Conservation (phyloP, 2,888 invertebrate genomes). For the Limnephilus auricula region DNA sequence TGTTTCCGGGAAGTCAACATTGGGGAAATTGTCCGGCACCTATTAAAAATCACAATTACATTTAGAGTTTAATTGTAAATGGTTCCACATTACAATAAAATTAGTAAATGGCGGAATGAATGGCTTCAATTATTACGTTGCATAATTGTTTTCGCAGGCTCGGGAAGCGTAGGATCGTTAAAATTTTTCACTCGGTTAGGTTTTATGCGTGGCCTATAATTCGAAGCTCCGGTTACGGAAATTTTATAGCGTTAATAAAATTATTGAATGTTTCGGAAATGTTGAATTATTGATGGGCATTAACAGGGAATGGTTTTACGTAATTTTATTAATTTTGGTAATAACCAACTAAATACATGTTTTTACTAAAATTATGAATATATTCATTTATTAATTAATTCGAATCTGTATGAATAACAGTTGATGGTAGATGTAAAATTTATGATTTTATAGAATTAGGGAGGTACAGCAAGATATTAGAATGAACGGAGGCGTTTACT, state of each 20-base stretch:
- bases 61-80: neutral
- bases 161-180: constrained; percentile 2
- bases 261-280: constrained; percentile 2
- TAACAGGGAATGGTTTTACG: neutral
- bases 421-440: neutral
- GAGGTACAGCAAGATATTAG: neutral
- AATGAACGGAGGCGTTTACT: neutral
- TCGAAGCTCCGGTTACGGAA: neutral
- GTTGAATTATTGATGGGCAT: neutral
- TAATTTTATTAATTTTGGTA: neutral
- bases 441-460: neutral
- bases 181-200: neutral
- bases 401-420: neutral
- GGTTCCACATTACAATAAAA: constrained; percentile 2
- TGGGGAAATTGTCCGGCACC: neutral
- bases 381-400: neutral
- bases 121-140: neutral
- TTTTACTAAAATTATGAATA: neutral
- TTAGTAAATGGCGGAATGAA: neutral
- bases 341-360: neutral
- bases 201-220: neutral
- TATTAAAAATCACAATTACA: neutral
- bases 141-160: neutral
- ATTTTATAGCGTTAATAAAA: neutral
- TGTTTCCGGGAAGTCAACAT: neutral